phyloP scores from a whole-genome alignment of 2,888 invertebrate species.

The Myathropa florea region DNA sequence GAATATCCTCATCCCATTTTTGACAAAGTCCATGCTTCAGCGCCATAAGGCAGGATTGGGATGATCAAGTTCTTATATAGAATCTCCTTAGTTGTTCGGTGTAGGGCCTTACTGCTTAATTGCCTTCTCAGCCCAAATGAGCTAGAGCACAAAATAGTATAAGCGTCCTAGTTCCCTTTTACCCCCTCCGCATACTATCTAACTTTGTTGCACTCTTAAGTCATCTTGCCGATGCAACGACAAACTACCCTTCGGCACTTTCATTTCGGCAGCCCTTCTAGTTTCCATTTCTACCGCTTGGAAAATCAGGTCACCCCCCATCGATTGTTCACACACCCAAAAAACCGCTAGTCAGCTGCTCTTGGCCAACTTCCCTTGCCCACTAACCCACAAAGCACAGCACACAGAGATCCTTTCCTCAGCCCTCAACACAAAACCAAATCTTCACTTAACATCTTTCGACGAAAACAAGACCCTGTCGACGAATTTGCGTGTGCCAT shows the following conservation, averaged over 20 bases:
- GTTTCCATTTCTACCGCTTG: background rate
- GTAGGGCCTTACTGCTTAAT: no score
- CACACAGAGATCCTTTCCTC: background rate
- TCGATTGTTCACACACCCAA: background rate
- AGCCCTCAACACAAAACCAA: background rate
- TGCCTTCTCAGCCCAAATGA: no score
- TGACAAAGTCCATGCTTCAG: no score
- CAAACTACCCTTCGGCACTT: background rate
- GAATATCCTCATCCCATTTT: no score
- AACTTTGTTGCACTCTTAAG: background rate
- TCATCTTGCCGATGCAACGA: background rate
- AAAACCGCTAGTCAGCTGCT: background rate
- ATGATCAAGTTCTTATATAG: no score
- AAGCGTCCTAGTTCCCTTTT: no score
- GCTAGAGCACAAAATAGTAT: no score
- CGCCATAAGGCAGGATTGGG: no score
- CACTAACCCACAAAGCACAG: constrained; percentile 35
- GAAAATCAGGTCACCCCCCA: constrained; percentile 17
- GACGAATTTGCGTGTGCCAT: background rate
- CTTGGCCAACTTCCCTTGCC: constrained; percentile 15
- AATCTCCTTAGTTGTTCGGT: no score
- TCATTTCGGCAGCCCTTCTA: background rate
- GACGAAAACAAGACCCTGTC: background rate
- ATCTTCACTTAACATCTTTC: background rate
- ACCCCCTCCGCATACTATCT: background rate